Evolutionary conservation across 2,113 vertebrate species (phyloP).

Genomic region (Varanus komodoensis): DNA sequence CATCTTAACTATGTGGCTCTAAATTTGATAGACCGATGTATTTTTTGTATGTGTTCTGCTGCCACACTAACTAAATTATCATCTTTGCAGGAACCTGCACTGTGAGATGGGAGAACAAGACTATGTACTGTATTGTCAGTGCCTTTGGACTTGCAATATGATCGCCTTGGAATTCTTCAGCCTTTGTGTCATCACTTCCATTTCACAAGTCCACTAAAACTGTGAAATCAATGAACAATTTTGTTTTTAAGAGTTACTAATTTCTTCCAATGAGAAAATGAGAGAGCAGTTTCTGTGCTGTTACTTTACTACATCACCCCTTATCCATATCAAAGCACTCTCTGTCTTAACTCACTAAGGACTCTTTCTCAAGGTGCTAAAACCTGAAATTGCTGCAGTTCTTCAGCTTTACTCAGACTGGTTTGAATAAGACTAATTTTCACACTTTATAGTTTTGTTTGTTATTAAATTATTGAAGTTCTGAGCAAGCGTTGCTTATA

Average conservation of each 20-base stretch:
- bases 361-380: conserved; percentile 78
- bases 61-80: neutral
- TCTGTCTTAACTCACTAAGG: conserved; percentile 71
- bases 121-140: conserved; percentile 93
- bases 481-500: conserved; percentile 31
- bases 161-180: conserved; percentile 56
- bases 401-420: conserved; percentile 61
- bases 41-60: neutral
- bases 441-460: conserved; percentile 79
- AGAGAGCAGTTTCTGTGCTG: conserved; percentile 38
- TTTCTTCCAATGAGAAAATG: conserved; percentile 43
- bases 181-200: conserved; percentile 37
- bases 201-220: conserved; percentile 48
- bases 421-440: conserved; percentile 66
- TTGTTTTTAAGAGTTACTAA: conserved; percentile 47
- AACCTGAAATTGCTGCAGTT: conserved; percentile 67
- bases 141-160: conserved; percentile 90
- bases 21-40: neutral
- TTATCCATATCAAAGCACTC: conserved; percentile 24
- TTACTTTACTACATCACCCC: conserved; percentile 35
- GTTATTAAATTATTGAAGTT: conserved; percentile 82
- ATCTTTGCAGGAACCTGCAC: conserved; percentile 86
- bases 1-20: neutral
- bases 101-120: conserved; percentile 94
- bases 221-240: conserved; percentile 54